phyloP scores from a whole-genome alignment of 2,113 vertebrate genomes.

The Melozone crissalis region DNA sequence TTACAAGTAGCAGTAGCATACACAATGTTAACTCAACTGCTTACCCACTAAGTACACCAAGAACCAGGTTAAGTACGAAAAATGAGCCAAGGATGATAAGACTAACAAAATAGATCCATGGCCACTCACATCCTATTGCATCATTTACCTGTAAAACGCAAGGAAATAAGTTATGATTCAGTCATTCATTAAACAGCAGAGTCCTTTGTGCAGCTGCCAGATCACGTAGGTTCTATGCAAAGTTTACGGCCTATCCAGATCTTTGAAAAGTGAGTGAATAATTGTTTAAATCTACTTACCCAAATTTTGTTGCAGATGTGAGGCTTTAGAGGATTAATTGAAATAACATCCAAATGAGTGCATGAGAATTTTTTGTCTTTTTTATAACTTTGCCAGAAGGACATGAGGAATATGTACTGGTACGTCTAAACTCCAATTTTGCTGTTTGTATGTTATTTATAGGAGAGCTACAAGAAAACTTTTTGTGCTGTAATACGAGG shows the following conservation, averaged over 20 bases:
- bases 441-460: neutral
- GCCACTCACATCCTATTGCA: slow-evolving; percentile 95
- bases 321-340: neutral
- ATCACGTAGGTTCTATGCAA: slow-evolving; percentile 60
- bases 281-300: slow-evolving; percentile 12
- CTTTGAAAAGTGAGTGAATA: neutral
- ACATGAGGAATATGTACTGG: neutral
- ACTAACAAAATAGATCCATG: slow-evolving; percentile 99
- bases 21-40: slow-evolving; percentile 77
- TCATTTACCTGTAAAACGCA: slow-evolving; percentile 92
- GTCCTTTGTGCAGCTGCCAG: slow-evolving; percentile 74
- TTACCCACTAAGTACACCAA: slow-evolving; percentile 99
- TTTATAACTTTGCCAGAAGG: neutral
- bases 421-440: neutral
- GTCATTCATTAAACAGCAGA: slow-evolving; percentile 72
- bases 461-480: neutral
- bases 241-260: neutral
- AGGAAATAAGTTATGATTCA: slow-evolving; percentile 81
- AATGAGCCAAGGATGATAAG: slow-evolving; percentile 99
- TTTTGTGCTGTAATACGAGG: neutral
- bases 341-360: neutral
- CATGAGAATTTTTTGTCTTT: neutral
- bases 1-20: slow-evolving; percentile 68
- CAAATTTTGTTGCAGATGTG: neutral
- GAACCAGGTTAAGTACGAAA: slow-evolving; percentile 99